Evolutionary conservation across 1,140 invertebrate species (phyloP), one percentile per base, ranked within the genome.

Genomic region (Eriocheir sinensis): DNA sequence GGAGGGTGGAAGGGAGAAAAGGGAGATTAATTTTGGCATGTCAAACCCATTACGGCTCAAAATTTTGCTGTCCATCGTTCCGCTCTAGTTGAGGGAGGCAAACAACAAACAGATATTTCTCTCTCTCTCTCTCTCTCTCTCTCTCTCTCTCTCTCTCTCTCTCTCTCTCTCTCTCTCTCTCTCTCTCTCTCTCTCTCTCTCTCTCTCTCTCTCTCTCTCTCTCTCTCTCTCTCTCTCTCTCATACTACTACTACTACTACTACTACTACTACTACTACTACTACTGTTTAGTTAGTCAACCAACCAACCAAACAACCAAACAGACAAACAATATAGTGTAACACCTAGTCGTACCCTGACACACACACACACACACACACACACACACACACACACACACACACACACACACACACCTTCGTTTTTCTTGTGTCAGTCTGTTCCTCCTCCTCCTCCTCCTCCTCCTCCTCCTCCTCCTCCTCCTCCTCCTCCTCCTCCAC

Each of bases 161-260:
- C 85, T 0, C 21, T 88, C 85, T 88, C 85, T 88, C 85, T 88
- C 85, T 88, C 85, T 88, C 85, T 88, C 85, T 88, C 85, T 88
- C 85, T 88, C 85, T 88, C 85, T n/a, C n/a, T n/a, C n/a, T n/a
- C n/a, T n/a, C n/a, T n/a, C n/a, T n/a, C n/a, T n/a, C n/a, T n/a
- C n/a, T n/a, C n/a, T n/a, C n/a, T n/a, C n/a, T n/a, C n/a, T n/a
- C n/a, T n/a, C n/a, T n/a, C n/a, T n/a, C n/a, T n/a, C n/a, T n/a
- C n/a, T n/a, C n/a, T n/a, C n/a, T n/a, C n/a, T n/a, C n/a, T 15
- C 60, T 15, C n/a, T 72, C 15, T n/a, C 60, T 15, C 60, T n/a
- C 15, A 4, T 8, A 72, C 60, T 72, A 72, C 60, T n/a, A 72
- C 15, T 6, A 8, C 34, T 8, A 81, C 27, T 6, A 81, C 4